Evolutionary conservation across 2,113 vertebrate species (phyloP).

Genomic region (Pangasianodon hypophthalmus): DNA sequence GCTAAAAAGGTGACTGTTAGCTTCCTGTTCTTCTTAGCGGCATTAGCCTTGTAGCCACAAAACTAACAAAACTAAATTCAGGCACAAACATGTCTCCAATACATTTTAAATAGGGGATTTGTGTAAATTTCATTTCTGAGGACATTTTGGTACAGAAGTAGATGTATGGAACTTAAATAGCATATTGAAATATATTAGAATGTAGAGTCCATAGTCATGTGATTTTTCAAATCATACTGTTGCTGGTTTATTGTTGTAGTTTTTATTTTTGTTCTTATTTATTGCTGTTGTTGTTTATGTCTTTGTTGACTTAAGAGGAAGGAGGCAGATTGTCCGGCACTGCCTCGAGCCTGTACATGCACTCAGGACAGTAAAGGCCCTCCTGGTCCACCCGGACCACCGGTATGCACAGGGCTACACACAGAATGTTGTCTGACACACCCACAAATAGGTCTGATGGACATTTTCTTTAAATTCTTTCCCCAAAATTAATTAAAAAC

Average conservation of each 20-base stretch:
- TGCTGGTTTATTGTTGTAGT: background rate
- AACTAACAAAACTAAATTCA: background rate
- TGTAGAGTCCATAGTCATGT: background rate
- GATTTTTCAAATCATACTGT: background rate
- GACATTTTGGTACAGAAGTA: background rate
- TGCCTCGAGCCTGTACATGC: conserved; percentile 93
- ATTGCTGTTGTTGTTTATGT: background rate
- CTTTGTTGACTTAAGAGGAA: conserved; percentile 80
- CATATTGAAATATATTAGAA: background rate
- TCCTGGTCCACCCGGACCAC: conserved; percentile 84
- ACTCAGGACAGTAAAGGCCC: conserved; percentile 88
- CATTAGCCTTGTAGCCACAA: background rate
- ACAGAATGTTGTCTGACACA: background rate
- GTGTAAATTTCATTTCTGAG: background rate
- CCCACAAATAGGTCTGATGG: background rate
- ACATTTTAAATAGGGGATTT: background rate
- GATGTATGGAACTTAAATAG: background rate
- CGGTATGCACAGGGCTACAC: conserved; percentile 66
- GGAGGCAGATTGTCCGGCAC: conserved; percentile 86
- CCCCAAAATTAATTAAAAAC: background rate
- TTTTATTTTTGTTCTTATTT: background rate
- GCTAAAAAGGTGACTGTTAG: background rate
- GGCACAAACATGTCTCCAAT: background rate
- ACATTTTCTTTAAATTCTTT: background rate
- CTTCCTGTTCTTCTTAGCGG: background rate